Evolutionary conservation across 2,113 vertebrate genomes (phyloP).

Genomic region (Melanerpes aurifrons): DNA sequence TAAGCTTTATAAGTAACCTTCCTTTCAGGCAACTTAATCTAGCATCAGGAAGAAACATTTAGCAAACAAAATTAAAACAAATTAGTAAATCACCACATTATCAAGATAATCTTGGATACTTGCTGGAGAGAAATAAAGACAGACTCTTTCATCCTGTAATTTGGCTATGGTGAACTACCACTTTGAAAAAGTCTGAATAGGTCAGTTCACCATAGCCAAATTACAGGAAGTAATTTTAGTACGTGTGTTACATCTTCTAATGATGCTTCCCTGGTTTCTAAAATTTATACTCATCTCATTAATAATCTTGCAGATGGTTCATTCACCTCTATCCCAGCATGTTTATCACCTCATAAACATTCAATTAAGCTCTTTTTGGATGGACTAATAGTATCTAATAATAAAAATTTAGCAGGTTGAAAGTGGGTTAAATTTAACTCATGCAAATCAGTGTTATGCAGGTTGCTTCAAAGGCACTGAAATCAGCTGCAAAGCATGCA

Average conservation of each 20-base stretch:
- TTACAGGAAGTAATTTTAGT: neutral
- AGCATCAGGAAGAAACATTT: neutral
- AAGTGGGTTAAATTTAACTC: neutral
- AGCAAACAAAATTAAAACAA: slow-evolving; percentile 22
- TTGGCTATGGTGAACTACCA: too few relatives aligned
- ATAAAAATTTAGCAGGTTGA: neutral
- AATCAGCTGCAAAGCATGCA: neutral
- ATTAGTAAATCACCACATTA: neutral
- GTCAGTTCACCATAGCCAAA: neutral
- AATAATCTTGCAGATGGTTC: neutral
- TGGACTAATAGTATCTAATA: neutral
- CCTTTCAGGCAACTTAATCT: neutral
- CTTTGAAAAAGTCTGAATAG: neutral
- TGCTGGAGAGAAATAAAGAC: neutral
- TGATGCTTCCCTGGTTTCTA: neutral
- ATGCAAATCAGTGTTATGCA: neutral
- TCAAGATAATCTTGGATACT: neutral
- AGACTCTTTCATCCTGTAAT: neutral
- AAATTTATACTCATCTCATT: neutral
- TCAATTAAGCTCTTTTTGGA: neutral
- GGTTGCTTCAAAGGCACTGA: neutral
- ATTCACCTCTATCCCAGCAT: neutral
- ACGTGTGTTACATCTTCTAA: neutral
- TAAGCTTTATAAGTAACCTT: slow-evolving; percentile 23
- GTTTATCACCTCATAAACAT: neutral